Percentiles rank a stretch among this genome's conserved stretches.
These are phyloP conservation scores for Halcyon smyrnensis DNA, from an alignment of 2,797 vertebrate genomes.

Conservation along the genomic window DNA sequence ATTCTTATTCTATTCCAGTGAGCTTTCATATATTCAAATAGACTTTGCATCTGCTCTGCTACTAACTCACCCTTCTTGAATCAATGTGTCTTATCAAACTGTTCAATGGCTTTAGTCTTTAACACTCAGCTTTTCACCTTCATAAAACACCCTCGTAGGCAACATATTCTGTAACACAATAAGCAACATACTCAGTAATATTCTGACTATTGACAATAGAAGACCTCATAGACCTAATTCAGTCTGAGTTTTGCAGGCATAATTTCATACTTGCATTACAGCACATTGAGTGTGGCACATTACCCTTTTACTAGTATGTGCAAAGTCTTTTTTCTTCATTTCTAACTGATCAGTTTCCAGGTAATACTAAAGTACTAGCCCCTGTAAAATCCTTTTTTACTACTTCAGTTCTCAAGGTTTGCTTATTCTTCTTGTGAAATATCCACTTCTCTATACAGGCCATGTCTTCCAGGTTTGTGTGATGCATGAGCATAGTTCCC, in stretches of 20 bases:
- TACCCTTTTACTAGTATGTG: neutral
- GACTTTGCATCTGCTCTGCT: neutral
- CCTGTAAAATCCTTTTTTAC: neutral
- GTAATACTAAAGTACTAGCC: neutral
- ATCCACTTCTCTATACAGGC: neutral
- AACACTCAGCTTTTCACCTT: neutral
- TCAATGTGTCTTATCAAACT: neutral
- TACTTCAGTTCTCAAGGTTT: neutral
- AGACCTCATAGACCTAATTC: neutral
- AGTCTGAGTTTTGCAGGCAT: neutral
- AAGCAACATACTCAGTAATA: neutral
- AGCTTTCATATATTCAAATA: neutral
- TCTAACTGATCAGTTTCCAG: neutral
- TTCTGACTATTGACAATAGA: neutral
- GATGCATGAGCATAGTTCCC: neutral
- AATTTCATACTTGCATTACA: neutral
- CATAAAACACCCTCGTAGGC: neutral
- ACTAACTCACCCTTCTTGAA: neutral
- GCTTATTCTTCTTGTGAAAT: neutral
- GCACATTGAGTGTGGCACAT: neutral
- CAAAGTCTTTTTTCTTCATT: neutral
- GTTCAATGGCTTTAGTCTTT: neutral
- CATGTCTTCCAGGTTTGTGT: neutral
- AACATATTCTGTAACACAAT: neutral
- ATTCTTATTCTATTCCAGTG: neutral